Conservation (phyloP, 2,113 vertebrate genomes). For the Chionodraco myersi region DNA sequence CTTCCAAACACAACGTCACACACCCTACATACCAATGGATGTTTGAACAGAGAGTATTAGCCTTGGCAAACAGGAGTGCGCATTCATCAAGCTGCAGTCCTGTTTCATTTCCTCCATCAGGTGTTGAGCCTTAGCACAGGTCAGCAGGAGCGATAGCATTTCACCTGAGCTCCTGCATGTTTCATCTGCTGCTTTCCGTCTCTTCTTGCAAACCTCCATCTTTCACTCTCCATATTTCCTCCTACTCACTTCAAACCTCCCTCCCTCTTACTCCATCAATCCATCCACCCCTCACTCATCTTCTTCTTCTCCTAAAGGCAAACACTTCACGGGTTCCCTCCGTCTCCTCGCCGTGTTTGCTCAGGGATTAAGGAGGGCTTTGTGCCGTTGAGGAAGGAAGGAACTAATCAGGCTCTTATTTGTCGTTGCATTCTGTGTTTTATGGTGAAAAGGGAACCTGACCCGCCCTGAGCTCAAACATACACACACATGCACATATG, state of each 20-base stretch:
- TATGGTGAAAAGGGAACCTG: constrained; percentile 56
- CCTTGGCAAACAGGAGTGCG: constrained; percentile 67
- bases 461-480: constrained; percentile 16
- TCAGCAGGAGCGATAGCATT: constrained; percentile 51
- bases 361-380: constrained; percentile 66
- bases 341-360: constrained; percentile 53
- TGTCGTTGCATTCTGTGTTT: constrained; percentile 68
- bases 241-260: constrained; percentile 1
- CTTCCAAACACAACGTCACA: constrained; percentile 28
- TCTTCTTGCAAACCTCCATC: constrained; percentile 13
- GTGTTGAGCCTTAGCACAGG: constrained; percentile 48
- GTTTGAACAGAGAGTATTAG: constrained; percentile 69
- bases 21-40: constrained; percentile 34
- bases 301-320: constrained; percentile 26
- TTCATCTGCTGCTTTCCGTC: constrained; percentile 45
- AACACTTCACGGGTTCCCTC: constrained; percentile 54
- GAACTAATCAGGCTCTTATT: constrained; percentile 77
- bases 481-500: constrained; percentile 30
- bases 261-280: constrained; percentile 48
- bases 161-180: constrained; percentile 58
- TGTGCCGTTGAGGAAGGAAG: constrained; percentile 72
- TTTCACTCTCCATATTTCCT: constrained; percentile 20
- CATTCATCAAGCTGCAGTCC: constrained; percentile 63
- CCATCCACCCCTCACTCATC: constrained; percentile 24
- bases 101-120: constrained; percentile 64